Conservation (phyloP, 2,113 vertebrate species). For the Odontesthes bonariensis region DNA sequence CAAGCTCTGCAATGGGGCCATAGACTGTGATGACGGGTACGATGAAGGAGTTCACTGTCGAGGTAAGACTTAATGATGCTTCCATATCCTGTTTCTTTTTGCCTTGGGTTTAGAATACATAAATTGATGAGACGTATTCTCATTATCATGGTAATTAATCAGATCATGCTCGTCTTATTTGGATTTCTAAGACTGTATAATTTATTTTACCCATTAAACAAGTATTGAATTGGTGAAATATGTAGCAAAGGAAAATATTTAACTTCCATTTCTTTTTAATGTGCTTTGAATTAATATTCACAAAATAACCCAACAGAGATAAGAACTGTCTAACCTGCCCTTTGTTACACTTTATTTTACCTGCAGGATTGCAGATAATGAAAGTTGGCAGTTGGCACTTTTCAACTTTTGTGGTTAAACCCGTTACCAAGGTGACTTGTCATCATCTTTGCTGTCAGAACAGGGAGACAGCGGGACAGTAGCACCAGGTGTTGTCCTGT, state of each 20-base stretch:
- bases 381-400: constrained; percentile 2
- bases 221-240: constrained; percentile 37
- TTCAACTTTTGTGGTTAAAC: constrained; percentile 16
- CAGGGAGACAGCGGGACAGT: constrained; percentile 41
- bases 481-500: constrained; percentile 71
- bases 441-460: constrained; percentile 55
- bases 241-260: constrained; percentile 32
- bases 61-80: constrained; percentile 83
- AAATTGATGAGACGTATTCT: constrained; percentile 39
- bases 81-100: constrained; percentile 4
- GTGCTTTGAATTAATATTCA: constrained; percentile 28
- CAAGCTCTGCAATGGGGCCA: constrained; percentile 91
- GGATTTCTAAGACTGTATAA: constrained; percentile 50
- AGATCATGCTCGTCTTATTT: constrained; percentile 36
- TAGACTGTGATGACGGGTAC: constrained; percentile 91
- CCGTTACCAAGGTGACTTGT: constrained; percentile 59
- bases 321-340: neutral
- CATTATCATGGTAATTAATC: constrained; percentile 53
- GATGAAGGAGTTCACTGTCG: constrained; percentile 95
- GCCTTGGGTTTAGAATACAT: constrained; percentile 46
- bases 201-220: constrained; percentile 40
- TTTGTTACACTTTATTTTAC: neutral
- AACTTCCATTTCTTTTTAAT: constrained; percentile 30
- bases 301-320: neutral
- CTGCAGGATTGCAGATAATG: neutral